These are phyloP conservation scores for Sebastes trivittatus DNA, from an alignment of 2,797 vertebrate species.

Conservation along the genomic window DNA sequence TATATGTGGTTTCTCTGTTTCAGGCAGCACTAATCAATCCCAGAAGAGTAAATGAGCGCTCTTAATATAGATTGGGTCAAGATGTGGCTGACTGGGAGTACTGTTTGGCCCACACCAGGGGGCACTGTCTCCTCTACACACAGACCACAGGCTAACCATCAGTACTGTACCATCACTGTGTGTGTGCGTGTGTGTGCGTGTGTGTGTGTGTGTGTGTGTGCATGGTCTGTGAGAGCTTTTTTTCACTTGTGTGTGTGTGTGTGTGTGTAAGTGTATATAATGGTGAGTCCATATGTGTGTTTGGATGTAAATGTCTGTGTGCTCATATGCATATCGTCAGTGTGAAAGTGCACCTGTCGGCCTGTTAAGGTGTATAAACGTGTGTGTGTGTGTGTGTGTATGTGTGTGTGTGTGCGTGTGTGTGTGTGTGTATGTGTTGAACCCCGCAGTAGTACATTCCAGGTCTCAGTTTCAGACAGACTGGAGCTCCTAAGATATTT, in stretches of 20 bases:
- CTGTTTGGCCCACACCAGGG: constrained; percentile 77
- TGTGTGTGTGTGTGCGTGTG: constrained; percentile 9
- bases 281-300: background rate
- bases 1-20: background rate
- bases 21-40: constrained; percentile 65
- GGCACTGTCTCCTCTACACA: constrained; percentile 83
- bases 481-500: constrained; percentile 71
- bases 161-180: constrained; percentile 19
- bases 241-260: background rate
- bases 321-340: constrained; percentile 30
- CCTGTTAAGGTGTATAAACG: constrained; percentile 19
- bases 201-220: background rate
- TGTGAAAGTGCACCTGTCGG: constrained; percentile 57
- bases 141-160: constrained; percentile 43
- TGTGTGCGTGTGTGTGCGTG: background rate
- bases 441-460: constrained; percentile 60
- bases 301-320: constrained; percentile 21
- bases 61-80: constrained; percentile 46
- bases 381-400: constrained; percentile 1
- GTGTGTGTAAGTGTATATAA: constrained; percentile 12
- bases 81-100: constrained; percentile 63
- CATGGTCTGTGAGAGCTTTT: background rate
- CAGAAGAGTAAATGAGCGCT: constrained; percentile 58
- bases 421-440: constrained; percentile 23
- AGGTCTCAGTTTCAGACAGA: constrained; percentile 75